Base-by-base conservation (phyloP, 30 jellyfish, hydroid and myxozoan species). In the Cassiopea xamachana region DNA sequence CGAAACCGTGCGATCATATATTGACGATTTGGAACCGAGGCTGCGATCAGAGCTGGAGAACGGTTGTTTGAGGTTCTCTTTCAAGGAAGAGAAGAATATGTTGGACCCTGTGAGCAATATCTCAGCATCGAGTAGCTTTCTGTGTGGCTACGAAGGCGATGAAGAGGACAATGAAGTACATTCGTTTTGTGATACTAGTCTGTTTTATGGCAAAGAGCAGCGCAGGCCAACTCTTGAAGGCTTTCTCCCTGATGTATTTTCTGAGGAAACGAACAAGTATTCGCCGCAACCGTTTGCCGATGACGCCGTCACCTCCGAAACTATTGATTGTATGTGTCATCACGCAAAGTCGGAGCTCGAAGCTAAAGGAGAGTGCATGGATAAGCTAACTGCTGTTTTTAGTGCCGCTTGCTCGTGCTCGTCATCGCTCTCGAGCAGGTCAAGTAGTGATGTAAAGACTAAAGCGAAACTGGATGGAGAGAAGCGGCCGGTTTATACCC, bases 131-230 rank as follows among this genome's bases (percentile, higher is more conserved):
- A 87, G 90, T 72, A 87, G 94, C 75, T 87, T 87, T 50, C 72
- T 87, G 59, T 87, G 82, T 45, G 94, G 94, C 7, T 87, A 87
- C 48, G 94, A 87, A 51, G 94, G 94, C 16, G 94, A 87, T 46
- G 94, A 87, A 59, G 94, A 87, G 69, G 94, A 87, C 60, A 87
- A 87, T 43, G 80, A 64, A 44, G 78, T 46, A 2, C 94, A 87
- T 60, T 48, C 94, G 1, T 50, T 60, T 9, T 80, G 73, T 49
- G 94, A 87, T 59, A 50, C 74, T 44, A 87, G 94, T 44, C 39
- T 87, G 60, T 60, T 87, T 45, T 5, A 75, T 47, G 90, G 84
- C 48, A 87, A 87, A 69, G 90, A 87, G 48, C 90, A 78, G 74
- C 79, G 48, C 49, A 27, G 81, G 73, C 85, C 83, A 2, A 45